A percentile compares a stretch with the other conserved stretches of the same genome.
These are phyloP conservation scores for Forbesichthys papilliferus DNA, from an alignment of 2,113 vertebrate genomes.

Conservation along the genomic window DNA sequence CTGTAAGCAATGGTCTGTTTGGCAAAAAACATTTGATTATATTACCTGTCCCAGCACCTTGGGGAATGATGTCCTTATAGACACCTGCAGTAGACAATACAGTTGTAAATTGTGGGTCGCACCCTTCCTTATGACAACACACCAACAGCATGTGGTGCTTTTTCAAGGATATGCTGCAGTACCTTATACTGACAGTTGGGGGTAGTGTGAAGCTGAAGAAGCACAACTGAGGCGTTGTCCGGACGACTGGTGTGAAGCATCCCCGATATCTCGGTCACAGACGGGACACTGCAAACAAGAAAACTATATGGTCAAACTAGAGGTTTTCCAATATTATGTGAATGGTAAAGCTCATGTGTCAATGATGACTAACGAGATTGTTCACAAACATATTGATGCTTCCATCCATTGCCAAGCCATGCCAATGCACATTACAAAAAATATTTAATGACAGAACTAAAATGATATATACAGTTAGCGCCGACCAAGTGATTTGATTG, in stretches of 20 bases:
- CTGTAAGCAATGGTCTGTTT: not conserved
- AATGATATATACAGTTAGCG: no score
- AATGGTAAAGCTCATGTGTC: no score
- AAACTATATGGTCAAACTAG: no score
- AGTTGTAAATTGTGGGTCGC: not conserved
- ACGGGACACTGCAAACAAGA: constrained; percentile 75
- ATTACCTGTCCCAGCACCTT: constrained; percentile 94
- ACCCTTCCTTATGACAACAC: no score
- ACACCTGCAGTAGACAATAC: constrained; percentile 73
- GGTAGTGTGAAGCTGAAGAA: constrained; percentile 89
- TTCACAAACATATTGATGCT: no score
- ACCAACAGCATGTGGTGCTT: not conserved
- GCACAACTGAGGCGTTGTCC: constrained; percentile 76
- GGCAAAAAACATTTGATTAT: not conserved
- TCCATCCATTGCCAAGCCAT: no score
- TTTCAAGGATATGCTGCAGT: not conserved
- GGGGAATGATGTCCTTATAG: constrained; percentile 84
- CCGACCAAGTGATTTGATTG: no score
- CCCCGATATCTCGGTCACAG: constrained; percentile 85
- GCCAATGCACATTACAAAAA: no score
- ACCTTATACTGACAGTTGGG: constrained; percentile 96
- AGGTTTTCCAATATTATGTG: no score
- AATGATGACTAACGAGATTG: no score
- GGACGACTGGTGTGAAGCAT: constrained; percentile 87
- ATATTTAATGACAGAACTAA: no score